These are phyloP conservation scores for Calyptommatus sinebrachiatus DNA, from an alignment of 2,113 vertebrate species.

Conservation along the genomic window DNA sequence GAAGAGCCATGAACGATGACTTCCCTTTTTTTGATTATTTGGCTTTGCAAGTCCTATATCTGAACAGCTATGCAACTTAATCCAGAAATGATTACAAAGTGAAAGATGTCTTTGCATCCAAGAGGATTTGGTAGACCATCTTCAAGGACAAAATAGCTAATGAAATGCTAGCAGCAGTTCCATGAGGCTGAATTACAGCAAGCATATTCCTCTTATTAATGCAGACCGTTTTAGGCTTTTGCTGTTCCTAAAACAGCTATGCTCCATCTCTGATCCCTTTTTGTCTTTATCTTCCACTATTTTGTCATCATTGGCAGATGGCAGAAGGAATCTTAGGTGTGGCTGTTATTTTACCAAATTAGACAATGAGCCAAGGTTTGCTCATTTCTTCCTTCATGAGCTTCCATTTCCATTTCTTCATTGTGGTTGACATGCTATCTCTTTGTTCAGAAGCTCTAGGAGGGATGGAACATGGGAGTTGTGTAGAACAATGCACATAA, in stretches of 20 bases:
- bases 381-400: conserved; percentile 70
- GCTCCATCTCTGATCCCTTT: conserved; percentile 57
- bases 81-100: conserved; percentile 33
- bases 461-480: background rate
- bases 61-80: conserved; percentile 43
- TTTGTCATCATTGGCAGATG: conserved; percentile 67
- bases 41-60: conserved; percentile 3
- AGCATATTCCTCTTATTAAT: conserved; percentile 52
- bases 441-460: conserved; percentile 27
- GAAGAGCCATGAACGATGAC: background rate
- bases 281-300: conserved; percentile 68
- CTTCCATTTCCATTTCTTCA: conserved; percentile 68
- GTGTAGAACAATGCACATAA: background rate
- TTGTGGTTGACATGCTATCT: conserved; percentile 42
- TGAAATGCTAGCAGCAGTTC: conserved; percentile 35
- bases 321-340: conserved; percentile 67
- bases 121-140: conserved; percentile 19
- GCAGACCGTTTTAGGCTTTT: conserved; percentile 32
- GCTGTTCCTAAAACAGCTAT: conserved; percentile 61
- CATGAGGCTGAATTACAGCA: conserved; percentile 19
- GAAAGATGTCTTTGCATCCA: conserved; percentile 37
- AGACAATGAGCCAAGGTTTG: conserved; percentile 73
- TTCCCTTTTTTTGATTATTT: conserved; percentile 7
- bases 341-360: conserved; percentile 67
- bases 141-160: conserved; percentile 38